A percentile compares a stretch with the other conserved stretches of the same genome.
phyloP scores from a whole-genome alignment of 2,113 vertebrate genomes.

The Siphamia tubifer region DNA sequence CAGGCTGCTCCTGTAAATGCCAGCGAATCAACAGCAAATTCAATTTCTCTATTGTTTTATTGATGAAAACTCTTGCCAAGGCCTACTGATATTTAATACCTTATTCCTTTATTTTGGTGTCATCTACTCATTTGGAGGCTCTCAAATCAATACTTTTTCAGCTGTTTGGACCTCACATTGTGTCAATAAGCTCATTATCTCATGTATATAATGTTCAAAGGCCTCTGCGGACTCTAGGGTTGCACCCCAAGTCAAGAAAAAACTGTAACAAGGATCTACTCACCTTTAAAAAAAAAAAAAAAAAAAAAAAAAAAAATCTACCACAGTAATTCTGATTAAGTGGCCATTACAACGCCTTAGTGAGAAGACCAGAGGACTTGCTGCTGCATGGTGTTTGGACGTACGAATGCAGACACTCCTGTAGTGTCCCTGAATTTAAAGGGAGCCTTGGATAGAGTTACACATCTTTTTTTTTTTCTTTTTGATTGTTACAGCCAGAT shows the following conservation, averaged over 20 bases:
- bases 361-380: not conserved
- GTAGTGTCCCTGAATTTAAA: not conserved
- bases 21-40: not conserved
- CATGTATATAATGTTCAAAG: conserved; percentile 37
- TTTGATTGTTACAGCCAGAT: not conserved
- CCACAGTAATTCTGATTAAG: not conserved
- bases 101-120: conserved; percentile 36
- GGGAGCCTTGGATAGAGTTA: not conserved
- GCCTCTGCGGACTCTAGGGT: not conserved
- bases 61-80: not conserved
- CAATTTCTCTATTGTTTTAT: not conserved
- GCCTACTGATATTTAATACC: not conserved
- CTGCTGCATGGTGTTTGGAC: conserved; percentile 16
- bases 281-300: not conserved
- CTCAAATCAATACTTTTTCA: not conserved
- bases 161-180: conserved; percentile 6
- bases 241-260: conserved; percentile 1
- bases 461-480: not conserved
- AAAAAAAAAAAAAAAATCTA: not conserved
- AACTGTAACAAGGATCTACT: not conserved
- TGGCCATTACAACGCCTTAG: not conserved
- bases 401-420: not conserved
- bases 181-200: not conserved
- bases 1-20: not conserved
- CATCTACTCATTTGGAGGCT: conserved; percentile 2